phyloP scores from a whole-genome alignment of 1,140 invertebrate species.

The Augochlora pura region DNA sequence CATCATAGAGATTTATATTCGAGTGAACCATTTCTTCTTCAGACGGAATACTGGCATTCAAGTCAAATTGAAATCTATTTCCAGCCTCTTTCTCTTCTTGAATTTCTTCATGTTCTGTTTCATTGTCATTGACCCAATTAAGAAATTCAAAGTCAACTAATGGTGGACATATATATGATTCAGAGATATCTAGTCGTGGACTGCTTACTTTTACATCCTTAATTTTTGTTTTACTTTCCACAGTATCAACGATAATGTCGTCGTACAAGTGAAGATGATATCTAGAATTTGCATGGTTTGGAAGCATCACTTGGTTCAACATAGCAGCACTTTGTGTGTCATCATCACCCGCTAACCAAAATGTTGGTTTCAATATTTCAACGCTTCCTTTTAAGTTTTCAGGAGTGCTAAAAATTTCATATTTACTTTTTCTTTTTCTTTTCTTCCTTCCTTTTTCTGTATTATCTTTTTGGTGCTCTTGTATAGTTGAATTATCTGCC shows the following conservation, averaged over 20 bases:
- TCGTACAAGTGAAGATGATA: constrained; percentile 63
- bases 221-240: neutral
- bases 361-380: constrained; percentile 69
- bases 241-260: constrained; percentile 61
- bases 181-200: constrained; percentile 29
- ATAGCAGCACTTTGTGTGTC: constrained; percentile 73
- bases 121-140: constrained; percentile 63
- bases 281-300: constrained; percentile 66
- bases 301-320: constrained; percentile 68
- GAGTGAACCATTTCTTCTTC: constrained; percentile 48
- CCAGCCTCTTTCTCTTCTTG: constrained; percentile 15
- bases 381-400: constrained; percentile 76
- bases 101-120: constrained; percentile 44
- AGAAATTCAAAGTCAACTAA: constrained; percentile 68
- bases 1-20: constrained; percentile 54
- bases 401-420: constrained; percentile 69
- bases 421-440: constrained; percentile 67
- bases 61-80: constrained; percentile 70
- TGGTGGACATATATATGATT: constrained; percentile 50
- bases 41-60: constrained; percentile 69
- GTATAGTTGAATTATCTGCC: constrained; percentile 60
- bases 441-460: constrained; percentile 69
- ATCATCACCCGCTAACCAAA: constrained; percentile 59
- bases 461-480: constrained; percentile 24
- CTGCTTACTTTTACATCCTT: neutral